These are phyloP conservation scores for Tiliacea aurago DNA, from an alignment of 2,888 invertebrate genomes.

Conservation along the genomic window DNA sequence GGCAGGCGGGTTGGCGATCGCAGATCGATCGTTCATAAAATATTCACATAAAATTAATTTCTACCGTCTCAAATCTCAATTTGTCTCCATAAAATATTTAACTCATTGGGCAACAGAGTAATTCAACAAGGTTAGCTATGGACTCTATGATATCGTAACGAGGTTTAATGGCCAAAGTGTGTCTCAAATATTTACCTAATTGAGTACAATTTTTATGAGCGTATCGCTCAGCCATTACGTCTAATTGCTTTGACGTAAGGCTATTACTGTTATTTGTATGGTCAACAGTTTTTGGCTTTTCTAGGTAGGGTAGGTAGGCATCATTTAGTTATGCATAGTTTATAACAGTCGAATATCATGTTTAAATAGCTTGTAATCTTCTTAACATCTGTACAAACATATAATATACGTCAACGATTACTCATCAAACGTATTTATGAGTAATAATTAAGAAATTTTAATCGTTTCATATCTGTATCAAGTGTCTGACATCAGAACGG, in stretches of 20 bases:
- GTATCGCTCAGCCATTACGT: slow-evolving; percentile 38
- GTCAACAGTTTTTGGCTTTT: slow-evolving; percentile 33
- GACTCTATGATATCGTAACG: slow-evolving; percentile 30
- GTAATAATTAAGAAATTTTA: slow-evolving; percentile 71
- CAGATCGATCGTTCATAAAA: background rate
- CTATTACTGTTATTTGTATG: slow-evolving; percentile 28
- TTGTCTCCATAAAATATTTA: background rate
- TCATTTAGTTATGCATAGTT: slow-evolving; percentile 48
- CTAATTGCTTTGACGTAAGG: slow-evolving; percentile 48
- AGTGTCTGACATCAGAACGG: slow-evolving; percentile 30
- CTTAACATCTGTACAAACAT: slow-evolving; percentile 81
- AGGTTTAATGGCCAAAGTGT: slow-evolving; percentile 35
- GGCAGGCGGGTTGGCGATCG: no score
- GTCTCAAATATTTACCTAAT: slow-evolving; percentile 51
- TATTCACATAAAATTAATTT: slow-evolving; percentile 1
- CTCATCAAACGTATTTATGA: slow-evolving; percentile 71
- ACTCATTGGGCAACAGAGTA: slow-evolving; percentile 6
- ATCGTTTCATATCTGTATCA: slow-evolving; percentile 49
- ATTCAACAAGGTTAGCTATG: slow-evolving; percentile 23
- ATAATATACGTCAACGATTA: slow-evolving; percentile 83
- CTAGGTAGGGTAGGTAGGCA: slow-evolving; percentile 14
- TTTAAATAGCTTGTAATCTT: slow-evolving; percentile 80
- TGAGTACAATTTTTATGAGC: slow-evolving; percentile 48
- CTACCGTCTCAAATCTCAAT: background rate
- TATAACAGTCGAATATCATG: slow-evolving; percentile 66